Base-by-base conservation (phyloP, 2,797 vertebrate species). In the Esox lucius region DNA sequence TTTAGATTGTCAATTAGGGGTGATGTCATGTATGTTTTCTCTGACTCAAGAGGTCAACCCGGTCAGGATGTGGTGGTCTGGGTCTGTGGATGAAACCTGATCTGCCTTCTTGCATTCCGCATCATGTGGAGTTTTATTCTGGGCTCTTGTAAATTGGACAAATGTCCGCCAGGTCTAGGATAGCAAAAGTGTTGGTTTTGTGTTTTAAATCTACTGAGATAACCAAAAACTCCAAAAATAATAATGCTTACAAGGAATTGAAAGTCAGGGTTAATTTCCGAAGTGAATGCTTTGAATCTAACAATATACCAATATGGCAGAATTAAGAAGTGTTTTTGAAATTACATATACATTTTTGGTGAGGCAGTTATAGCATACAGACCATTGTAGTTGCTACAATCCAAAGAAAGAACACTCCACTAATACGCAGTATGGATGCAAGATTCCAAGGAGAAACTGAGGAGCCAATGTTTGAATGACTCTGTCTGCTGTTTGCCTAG, bases 21-120 rank as follows among this genome's bases (percentile, higher is more conserved):
- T 85, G 79, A 90, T 86, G 87, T 87, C 87, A 87, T 86, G 65
- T 46, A 13, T 80, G 77, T 80, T 85, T 85, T 84, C 73, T 31
- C 78, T 74, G 72, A 28, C 76, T 80, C 73, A 26, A 42, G 78
- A 76, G 79, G 81, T 86, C 81, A 84, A 72, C 19, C 13, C 51
- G 71, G 61, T 74, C 31, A 49, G 64, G 26, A 19, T 62, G 31
- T 31, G 69, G 5, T 28, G 53, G 71, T 71, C 56, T 42, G 48
- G 70, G 49, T 33, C 75, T 77, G n/a, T 11, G 9, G 56, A 26
- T 3, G 82, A 31, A 88, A 88, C 78, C 78, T 59, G 65, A 87
- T 82, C 73, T 75, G 46, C 33, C n/a, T 73, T 71, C 17, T 19
- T 68, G 33, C 42, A 49, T 26, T 70, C 72, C 66, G 22, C 71